Percentiles rank a stretch among this genome's conserved stretches.
Evolutionary conservation across 2,113 vertebrate species (phyloP).

Genomic region (Nesoenas mayeri): DNA sequence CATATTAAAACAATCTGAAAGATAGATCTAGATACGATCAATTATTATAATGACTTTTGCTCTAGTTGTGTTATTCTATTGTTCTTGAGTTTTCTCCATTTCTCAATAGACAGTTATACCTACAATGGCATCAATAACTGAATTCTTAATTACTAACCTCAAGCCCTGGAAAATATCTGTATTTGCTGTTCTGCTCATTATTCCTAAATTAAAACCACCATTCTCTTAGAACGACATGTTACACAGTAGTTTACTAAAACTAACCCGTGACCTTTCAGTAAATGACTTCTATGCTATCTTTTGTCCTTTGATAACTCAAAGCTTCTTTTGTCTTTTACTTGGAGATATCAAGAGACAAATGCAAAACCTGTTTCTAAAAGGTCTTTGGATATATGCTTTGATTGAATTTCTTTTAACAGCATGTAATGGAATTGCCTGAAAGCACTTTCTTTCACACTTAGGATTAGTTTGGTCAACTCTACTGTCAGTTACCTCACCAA

Average conservation of each 20-base stretch:
- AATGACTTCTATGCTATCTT: neutral
- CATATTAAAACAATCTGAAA: neutral
- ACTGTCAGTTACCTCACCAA: neutral
- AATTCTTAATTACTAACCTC: neutral
- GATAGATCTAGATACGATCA: neutral
- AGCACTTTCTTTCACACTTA: neutral
- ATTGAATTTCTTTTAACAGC: conserved; percentile 8
- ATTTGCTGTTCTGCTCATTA: neutral
- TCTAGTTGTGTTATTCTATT: neutral
- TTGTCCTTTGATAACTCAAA: neutral
- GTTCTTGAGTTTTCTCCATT: neutral
- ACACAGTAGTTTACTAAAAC: neutral
- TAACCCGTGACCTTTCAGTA: neutral
- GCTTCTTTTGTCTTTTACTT: neutral
- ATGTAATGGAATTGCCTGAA: neutral
- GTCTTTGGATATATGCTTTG: conserved; percentile 4
- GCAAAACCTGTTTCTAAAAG: neutral
- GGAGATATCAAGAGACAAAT: neutral
- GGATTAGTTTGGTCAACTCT: neutral
- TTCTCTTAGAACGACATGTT: neutral
- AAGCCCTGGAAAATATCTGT: neutral
- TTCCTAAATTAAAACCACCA: neutral
- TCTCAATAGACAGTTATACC: neutral
- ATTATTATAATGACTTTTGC: neutral
- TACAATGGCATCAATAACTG: neutral